Percentiles rank a stretch among this genome's conserved stretches.
Evolutionary conservation across 1,140 invertebrate genomes (phyloP).

Genomic region (Diachasma alloeum): DNA sequence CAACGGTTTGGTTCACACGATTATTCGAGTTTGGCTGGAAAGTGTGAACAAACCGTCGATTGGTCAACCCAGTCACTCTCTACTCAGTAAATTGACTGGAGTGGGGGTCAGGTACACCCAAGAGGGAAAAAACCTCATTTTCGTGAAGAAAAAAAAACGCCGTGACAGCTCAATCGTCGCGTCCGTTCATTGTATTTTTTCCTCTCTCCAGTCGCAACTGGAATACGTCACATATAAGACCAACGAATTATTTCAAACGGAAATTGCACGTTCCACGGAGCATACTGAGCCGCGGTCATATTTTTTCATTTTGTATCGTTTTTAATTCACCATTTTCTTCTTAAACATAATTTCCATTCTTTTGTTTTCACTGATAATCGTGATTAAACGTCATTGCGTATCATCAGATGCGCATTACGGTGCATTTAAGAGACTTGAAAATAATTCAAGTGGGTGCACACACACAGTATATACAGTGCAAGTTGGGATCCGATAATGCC

Average conservation of each 20-base stretch:
- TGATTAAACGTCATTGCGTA: slow-evolving; percentile 1
- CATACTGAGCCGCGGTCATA: neutral
- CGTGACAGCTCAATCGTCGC: slow-evolving; percentile 7
- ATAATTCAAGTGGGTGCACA: neutral
- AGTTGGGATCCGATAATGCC: slow-evolving; percentile 1
- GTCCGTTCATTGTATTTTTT: slow-evolving; percentile 8
- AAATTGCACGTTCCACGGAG: slow-evolving; percentile 15
- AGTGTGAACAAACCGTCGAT: neutral
- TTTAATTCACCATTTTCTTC: neutral
- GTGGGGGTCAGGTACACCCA: neutral
- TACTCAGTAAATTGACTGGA: neutral
- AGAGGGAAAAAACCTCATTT: neutral
- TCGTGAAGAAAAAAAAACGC: neutral
- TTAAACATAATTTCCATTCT: neutral
- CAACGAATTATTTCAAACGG: slow-evolving; percentile 12
- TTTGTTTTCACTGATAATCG: slow-evolving; percentile 1
- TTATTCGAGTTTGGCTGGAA: neutral
- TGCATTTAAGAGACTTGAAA: neutral
- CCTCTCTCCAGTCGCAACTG: neutral
- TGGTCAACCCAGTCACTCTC: neutral
- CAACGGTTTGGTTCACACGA: neutral
- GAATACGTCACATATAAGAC: neutral
- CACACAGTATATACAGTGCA: neutral
- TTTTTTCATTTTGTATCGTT: neutral
- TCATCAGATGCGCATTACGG: neutral